Conservation (phyloP, 2,797 vertebrate species). For the Coilia nasus region DNA sequence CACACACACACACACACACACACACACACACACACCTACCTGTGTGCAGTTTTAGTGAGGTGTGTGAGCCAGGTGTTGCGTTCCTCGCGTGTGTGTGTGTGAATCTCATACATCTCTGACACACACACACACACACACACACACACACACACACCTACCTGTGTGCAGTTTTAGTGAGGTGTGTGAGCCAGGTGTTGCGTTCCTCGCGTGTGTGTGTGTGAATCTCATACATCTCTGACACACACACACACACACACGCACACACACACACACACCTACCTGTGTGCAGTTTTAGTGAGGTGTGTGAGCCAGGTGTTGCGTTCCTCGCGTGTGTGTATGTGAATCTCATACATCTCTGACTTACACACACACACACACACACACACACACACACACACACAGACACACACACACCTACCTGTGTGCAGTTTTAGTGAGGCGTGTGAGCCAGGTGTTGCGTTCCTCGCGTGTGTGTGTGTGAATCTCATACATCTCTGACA, state of each 20-base stretch:
- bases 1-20: no score
- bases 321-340: slow-evolving; percentile 88
- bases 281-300: slow-evolving; percentile 89
- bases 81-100: slow-evolving; percentile 60
- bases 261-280: slow-evolving; percentile 66
- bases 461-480: slow-evolving; percentile 88
- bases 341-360: slow-evolving; percentile 92
- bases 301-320: slow-evolving; percentile 92
- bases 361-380: background rate
- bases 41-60: slow-evolving; percentile 89
- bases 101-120: no score
- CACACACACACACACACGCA: slow-evolving; percentile 20
- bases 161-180: slow-evolving; percentile 88
- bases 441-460: slow-evolving; percentile 91
- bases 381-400: slow-evolving; percentile 24
- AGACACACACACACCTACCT: slow-evolving; percentile 70
- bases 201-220: slow-evolving; percentile 88
- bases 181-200: slow-evolving; percentile 91
- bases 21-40: slow-evolving; percentile 64
- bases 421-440: slow-evolving; percentile 88
- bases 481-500: slow-evolving; percentile 92
- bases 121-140: no score
- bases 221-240: slow-evolving; percentile 83
- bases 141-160: no score
- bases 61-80: slow-evolving; percentile 92